phyloP scores from a whole-genome alignment of 2,888 invertebrate genomes.

The Empis livida region DNA sequence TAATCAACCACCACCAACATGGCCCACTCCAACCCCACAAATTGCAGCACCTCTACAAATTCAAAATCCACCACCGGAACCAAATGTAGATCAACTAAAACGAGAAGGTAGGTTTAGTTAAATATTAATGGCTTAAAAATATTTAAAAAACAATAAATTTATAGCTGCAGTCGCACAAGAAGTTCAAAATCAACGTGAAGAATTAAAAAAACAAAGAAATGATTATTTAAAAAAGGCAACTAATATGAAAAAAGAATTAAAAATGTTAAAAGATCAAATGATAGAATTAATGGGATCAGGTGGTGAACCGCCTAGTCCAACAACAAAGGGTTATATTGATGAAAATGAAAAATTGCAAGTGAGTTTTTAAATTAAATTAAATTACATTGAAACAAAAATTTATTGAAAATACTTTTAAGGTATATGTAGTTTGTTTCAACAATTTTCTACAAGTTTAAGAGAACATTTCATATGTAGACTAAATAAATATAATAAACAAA shows the following conservation, averaged over 20 bases:
- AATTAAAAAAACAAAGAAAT: slow-evolving; percentile 64
- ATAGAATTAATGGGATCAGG: slow-evolving; percentile 49
- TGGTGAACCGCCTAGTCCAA: slow-evolving; percentile 51
- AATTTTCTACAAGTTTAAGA: neutral
- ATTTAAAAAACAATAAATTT: slow-evolving; percentile 2
- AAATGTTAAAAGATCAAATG: slow-evolving; percentile 64
- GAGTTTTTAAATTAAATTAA: slow-evolving; percentile 21
- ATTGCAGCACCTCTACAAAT: neutral
- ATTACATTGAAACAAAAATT: neutral
- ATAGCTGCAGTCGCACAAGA: slow-evolving; percentile 62
- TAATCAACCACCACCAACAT: slow-evolving; percentile 1
- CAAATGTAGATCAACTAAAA: neutral
- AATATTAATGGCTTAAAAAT: too few relatives aligned
- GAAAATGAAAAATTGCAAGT: slow-evolving; percentile 80
- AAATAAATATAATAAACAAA: slow-evolving; percentile 12
- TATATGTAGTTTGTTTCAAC: neutral
- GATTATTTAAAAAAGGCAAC: slow-evolving; percentile 66
- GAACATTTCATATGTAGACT: neutral
- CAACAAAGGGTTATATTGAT: slow-evolving; percentile 63
- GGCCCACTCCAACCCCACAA: neutral
- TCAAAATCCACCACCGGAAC: slow-evolving; percentile 1
- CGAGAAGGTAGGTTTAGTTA: neutral
- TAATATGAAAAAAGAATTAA: slow-evolving; percentile 62
- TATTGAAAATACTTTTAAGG: too few relatives aligned
- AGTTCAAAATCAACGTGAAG: slow-evolving; percentile 69